Conservation (phyloP, 2,797 vertebrate species). For the Manis crassicaudata region DNA sequence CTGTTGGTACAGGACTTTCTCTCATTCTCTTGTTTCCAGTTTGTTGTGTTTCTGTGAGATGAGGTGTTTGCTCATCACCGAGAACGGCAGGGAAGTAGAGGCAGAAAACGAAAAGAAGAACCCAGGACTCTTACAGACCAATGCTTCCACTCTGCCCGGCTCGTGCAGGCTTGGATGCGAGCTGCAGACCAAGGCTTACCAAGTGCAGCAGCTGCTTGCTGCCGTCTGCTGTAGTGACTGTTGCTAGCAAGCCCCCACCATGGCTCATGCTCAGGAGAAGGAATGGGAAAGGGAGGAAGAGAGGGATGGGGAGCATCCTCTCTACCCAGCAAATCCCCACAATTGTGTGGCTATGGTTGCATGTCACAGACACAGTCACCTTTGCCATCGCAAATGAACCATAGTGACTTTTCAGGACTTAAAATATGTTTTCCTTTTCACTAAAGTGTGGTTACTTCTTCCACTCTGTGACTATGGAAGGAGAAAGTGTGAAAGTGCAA, state of each 20-base stretch:
- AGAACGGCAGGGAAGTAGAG: neutral
- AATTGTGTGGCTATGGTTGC: neutral
- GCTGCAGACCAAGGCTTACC: neutral
- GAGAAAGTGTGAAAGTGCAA: neutral
- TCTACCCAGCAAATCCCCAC: too few relatives aligned
- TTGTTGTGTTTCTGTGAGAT: neutral
- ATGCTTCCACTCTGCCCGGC: neutral
- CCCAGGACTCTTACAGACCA: neutral
- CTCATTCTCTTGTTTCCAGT: neutral
- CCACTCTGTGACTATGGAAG: neutral
- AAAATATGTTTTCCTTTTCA: neutral
- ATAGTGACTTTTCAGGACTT: neutral
- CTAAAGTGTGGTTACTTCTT: neutral
- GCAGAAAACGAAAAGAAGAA: neutral
- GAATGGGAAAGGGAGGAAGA: neutral
- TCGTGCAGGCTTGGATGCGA: fast-evolving
- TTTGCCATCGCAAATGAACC: neutral
- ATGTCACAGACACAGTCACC: neutral
- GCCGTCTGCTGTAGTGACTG: slow-evolving; percentile 82
- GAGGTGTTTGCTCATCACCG: neutral
- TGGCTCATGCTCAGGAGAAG: fast-evolving
- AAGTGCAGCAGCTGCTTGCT: slow-evolving; percentile 75
- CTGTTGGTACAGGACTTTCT: neutral
- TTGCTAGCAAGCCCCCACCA: neutral
- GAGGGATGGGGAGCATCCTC: neutral